Evolutionary conservation across 1,140 invertebrate species (phyloP), one percentile per base, ranked within the genome.

Genomic region (Aradophagus sp.): DNA sequence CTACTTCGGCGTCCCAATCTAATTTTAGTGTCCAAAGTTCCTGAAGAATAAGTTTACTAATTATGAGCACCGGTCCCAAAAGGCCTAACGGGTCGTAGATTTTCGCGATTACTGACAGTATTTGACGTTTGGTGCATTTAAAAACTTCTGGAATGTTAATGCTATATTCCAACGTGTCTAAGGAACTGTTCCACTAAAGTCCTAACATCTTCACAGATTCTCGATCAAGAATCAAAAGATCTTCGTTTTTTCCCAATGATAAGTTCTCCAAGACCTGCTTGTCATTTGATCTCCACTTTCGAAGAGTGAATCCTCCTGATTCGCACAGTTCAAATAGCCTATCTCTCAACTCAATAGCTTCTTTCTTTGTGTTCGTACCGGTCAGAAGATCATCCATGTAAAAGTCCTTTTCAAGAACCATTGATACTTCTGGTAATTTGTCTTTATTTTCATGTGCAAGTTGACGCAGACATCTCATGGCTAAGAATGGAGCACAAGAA

Each of bases 31-130:
- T 26, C 75, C 80, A 79, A 2, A 83, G 17, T 5, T 73, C 52
- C 69, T 84, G 79, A 26, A 82, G 62, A 2, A 83, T 48, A 0
- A 32, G 1, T 34, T 63, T 63, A 2, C 19, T 47, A 19, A 3
- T n/a, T 26, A 77, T 36, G 5, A 68, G 20, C 5, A 81, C 47
- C 15, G 84, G 84, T 5, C 76, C 52, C 3, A 42, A 13, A 6
- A 50, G 10, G 5, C 45, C 45, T 7, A 48, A 10, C 1, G 45
- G 45, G 8, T 48, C 16, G 10, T 35, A 48, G 5, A 36, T 36
- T 3, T 2, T 1, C 5, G 45, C 38, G 5, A 52, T 38, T 32
- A 14, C 7, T n/a, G 45, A 48, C 0, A 53, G 35, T 12, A 53
- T 27, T 23, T 41, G 39, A 16, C 50, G 50, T n/a, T 53, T 53